Evolutionary conservation across 2,113 vertebrate genomes (phyloP).

Genomic region (Crocuta crocuta): DNA sequence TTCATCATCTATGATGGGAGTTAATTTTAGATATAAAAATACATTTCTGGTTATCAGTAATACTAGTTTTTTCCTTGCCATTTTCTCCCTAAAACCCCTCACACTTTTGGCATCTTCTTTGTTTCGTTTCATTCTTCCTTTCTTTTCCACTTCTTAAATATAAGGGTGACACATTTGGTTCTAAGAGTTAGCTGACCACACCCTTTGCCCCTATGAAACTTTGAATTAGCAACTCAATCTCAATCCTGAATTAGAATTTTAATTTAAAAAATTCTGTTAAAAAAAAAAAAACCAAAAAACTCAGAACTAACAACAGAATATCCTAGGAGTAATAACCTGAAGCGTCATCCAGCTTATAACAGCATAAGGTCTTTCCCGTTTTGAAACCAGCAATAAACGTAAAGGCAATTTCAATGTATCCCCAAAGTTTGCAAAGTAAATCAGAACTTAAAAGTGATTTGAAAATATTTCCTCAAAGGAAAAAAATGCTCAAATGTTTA

Average conservation of each 20-base stretch:
- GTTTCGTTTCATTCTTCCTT: neutral
- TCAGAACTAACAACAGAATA: neutral
- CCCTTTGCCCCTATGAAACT: neutral
- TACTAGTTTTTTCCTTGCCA: neutral
- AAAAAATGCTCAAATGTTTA: neutral
- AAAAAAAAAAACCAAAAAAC: constrained; percentile 29
- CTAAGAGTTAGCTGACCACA: neutral
- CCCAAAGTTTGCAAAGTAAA: neutral
- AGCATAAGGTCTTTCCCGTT: neutral
- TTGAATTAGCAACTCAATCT: neutral
- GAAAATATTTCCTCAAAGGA: neutral
- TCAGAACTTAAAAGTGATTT: neutral
- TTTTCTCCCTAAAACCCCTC: neutral
- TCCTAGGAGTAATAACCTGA: neutral
- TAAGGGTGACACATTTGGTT: neutral
- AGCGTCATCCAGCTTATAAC: neutral
- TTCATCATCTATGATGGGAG: neutral
- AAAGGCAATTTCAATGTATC: neutral
- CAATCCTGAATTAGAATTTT: constrained; percentile 16
- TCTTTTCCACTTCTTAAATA: neutral
- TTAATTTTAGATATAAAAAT: constrained; percentile 9
- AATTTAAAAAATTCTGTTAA: neutral
- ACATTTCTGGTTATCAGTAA: neutral
- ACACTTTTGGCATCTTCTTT: neutral
- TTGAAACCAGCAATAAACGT: neutral